Percentiles rank a stretch among this genome's conserved stretches.
phyloP scores from a whole-genome alignment of 2,797 vertebrate species.

The Propithecus perrieri region DNA sequence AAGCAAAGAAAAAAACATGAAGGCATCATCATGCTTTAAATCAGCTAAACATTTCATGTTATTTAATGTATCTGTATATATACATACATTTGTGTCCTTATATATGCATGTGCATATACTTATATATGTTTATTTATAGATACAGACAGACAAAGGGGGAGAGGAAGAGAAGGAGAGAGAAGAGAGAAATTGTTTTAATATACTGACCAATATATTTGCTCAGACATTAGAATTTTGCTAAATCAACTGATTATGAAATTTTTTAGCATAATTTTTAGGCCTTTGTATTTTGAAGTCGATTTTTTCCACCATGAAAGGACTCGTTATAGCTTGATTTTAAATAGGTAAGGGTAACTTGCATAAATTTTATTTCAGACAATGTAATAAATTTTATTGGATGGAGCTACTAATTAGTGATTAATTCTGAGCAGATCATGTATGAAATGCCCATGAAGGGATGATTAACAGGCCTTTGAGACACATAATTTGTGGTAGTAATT shows the following conservation, averaged over 20 bases:
- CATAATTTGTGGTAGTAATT: background rate
- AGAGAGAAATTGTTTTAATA: background rate
- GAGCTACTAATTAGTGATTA: slow-evolving; percentile 19
- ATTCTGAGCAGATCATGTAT: background rate
- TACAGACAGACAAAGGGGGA: background rate
- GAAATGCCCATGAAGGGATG: background rate
- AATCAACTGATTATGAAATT: background rate
- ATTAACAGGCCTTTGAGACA: background rate
- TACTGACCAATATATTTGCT: background rate
- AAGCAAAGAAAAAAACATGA: background rate
- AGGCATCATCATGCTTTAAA: background rate
- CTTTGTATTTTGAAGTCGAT: background rate
- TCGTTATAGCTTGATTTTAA: slow-evolving; percentile 21
- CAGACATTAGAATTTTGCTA: background rate
- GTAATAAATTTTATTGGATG: background rate
- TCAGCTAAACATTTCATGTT: background rate
- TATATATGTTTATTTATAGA: background rate
- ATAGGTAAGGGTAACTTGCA: background rate
- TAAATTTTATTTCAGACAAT: slow-evolving; percentile 44
- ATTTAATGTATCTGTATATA: background rate
- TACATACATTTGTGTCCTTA: background rate
- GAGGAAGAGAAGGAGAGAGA: background rate
- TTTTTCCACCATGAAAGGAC: background rate
- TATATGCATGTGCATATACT: no score
- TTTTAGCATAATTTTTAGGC: background rate